Evolutionary conservation across 2,113 vertebrate genomes (phyloP).

Genomic region (Phrynosoma blainvillii): DNA sequence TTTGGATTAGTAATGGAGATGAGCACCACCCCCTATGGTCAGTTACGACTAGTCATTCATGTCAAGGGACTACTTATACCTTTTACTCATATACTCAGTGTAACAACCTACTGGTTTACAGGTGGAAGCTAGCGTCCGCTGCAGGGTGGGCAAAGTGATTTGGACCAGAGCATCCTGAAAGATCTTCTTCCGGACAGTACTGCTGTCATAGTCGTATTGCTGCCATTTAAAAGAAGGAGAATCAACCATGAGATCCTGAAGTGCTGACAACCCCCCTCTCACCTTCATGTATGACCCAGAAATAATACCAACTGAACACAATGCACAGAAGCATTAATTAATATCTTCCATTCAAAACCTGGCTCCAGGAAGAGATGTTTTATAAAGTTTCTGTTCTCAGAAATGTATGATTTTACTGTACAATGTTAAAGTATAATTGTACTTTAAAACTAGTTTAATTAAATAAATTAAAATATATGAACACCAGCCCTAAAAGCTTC

Average conservation of each 20-base stretch:
- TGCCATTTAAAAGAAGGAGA: conserved; percentile 66
- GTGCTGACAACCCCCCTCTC: background rate
- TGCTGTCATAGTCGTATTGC: conserved; percentile 97
- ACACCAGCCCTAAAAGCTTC: background rate
- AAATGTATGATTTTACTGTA: background rate
- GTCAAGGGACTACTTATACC: too few relatives aligned
- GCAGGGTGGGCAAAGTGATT: conserved; percentile 89
- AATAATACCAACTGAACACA: background rate
- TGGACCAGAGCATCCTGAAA: conserved; percentile 88
- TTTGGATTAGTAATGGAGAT: too few relatives aligned
- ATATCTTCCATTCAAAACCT: background rate
- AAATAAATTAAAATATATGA: background rate
- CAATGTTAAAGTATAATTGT: too few relatives aligned
- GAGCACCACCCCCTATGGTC: too few relatives aligned
- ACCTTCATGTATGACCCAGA: background rate
- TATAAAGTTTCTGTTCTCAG: background rate
- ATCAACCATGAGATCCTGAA: background rate
- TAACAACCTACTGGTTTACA: conserved; percentile 83
- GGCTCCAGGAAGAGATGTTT: background rate
- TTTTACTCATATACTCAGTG: background rate
- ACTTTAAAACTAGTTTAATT: too few relatives aligned
- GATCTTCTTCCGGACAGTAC: conserved; percentile 90
- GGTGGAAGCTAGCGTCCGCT: conserved; percentile 81
- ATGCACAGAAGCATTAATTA: background rate
- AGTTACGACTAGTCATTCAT: too few relatives aligned